These are phyloP conservation scores for Leuciscus waleckii DNA, from an alignment of 2,797 vertebrate species.

Conservation along the genomic window DNA sequence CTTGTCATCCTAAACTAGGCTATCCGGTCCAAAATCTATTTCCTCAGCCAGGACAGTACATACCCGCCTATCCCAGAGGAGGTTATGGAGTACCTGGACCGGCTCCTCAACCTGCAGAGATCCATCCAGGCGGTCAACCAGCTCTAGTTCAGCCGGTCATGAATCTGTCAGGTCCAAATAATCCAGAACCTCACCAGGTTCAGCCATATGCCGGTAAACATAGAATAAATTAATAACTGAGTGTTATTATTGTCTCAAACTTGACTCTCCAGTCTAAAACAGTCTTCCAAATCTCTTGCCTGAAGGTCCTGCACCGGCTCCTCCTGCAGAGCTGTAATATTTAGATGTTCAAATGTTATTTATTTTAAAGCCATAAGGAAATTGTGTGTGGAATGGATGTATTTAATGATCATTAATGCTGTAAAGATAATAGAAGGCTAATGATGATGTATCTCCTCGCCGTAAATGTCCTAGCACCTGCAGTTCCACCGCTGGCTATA, in stretches of 20 bases:
- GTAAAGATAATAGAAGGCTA: neutral
- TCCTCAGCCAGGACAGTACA: slow-evolving; percentile 51
- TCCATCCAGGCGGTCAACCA: slow-evolving; percentile 65
- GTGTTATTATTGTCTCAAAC: neutral
- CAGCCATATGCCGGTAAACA: slow-evolving; percentile 63
- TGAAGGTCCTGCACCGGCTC: slow-evolving; percentile 72
- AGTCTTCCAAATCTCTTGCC: slow-evolving; percentile 71
- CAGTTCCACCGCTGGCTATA: slow-evolving; percentile 20
- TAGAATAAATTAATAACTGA: neutral
- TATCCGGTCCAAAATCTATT: slow-evolving; percentile 70
- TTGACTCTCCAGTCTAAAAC: slow-evolving; percentile 38
- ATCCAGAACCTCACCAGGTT: slow-evolving; percentile 40
- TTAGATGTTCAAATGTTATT: neutral
- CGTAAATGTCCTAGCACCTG: slow-evolving; percentile 44
- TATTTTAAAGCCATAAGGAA: neutral
- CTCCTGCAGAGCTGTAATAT: slow-evolving; percentile 65
- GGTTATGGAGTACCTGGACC: too few species aligned
- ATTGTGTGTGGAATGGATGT: too few species aligned
- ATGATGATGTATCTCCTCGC: slow-evolving; percentile 22
- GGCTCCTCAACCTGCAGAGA: too few species aligned
- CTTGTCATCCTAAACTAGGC: neutral
- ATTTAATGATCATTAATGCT: neutral
- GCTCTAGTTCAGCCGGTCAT: neutral
- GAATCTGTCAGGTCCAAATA: slow-evolving; percentile 65
- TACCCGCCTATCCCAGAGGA: too few species aligned